These are phyloP conservation scores for Zaprionus tsacasi DNA, from an alignment of 1,140 invertebrate genomes.

Conservation along the genomic window DNA sequence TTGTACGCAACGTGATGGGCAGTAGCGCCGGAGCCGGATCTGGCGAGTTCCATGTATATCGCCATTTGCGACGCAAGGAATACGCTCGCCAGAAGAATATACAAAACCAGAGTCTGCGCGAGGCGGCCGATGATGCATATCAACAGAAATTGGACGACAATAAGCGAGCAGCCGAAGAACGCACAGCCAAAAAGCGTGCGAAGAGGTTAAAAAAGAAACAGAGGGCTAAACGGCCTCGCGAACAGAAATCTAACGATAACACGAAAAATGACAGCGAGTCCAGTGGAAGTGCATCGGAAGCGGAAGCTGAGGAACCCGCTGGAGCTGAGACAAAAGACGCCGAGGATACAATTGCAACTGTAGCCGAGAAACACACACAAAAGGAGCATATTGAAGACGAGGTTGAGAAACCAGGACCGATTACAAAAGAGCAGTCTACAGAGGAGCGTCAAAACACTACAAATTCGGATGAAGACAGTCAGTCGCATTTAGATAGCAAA, in stretches of 20 bases:
- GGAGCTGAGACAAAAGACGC: neutral
- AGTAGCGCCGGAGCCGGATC: conserved; percentile 99
- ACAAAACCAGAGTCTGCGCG: conserved; percentile 91
- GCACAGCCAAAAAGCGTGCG: conserved; percentile 93
- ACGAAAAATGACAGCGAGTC: conserved; percentile 32
- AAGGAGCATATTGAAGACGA: neutral
- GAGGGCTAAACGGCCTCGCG: conserved; percentile 73
- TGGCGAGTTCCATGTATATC: conserved; percentile 99
- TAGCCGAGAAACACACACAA: neutral
- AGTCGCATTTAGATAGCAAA: neutral
- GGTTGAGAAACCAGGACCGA: neutral
- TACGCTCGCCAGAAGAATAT: conserved; percentile 97
- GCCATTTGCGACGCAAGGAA: conserved; percentile 96
- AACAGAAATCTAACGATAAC: conserved; percentile 33
- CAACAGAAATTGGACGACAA: conserved; percentile 93
- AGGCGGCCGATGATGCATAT: conserved; percentile 93
- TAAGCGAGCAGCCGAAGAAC: conserved; percentile 89
- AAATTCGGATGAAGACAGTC: neutral
- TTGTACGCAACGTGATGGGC: conserved; percentile 98
- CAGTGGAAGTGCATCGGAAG: conserved; percentile 47
- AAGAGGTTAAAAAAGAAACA: conserved; percentile 92
- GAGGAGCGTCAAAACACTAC: neutral
- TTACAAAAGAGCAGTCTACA: neutral
- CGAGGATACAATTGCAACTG: neutral
- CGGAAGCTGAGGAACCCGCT: conserved; percentile 9